phyloP scores from a whole-genome alignment of 2,113 vertebrate genomes.

The Cygnus buccinator region DNA sequence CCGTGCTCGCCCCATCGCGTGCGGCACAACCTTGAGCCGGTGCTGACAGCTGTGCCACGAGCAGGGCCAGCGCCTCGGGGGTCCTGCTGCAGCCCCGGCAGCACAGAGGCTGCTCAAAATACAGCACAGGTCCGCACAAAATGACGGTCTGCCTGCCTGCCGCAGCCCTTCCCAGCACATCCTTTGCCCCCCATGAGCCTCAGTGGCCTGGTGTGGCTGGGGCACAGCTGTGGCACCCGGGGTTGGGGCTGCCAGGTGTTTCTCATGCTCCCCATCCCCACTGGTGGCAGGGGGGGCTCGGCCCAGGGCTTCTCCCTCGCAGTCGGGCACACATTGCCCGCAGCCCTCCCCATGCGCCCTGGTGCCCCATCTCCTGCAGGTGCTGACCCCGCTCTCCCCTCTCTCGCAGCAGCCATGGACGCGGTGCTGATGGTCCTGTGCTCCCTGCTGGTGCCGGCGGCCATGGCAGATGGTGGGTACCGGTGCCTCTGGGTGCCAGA shows the following conservation, averaged over 20 bases:
- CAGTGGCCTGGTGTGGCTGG: rapidly evolving
- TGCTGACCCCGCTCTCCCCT: background rate
- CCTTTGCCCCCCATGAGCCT: rapidly evolving
- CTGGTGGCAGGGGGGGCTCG: no score
- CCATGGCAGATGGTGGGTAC: slow-evolving; percentile 83
- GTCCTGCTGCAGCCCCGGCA: background rate
- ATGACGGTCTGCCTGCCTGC: background rate
- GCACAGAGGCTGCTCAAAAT: background rate
- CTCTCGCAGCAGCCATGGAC: slow-evolving; percentile 89
- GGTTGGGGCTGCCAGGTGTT: rapidly evolving
- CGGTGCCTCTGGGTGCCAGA: rapidly evolving
- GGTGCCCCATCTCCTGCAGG: background rate
- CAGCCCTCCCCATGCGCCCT: rapidly evolving
- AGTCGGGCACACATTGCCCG: rapidly evolving
- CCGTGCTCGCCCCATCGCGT: background rate
- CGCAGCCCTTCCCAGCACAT: background rate
- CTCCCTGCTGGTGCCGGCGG: slow-evolving; percentile 83
- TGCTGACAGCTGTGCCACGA: background rate
- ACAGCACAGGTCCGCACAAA: background rate
- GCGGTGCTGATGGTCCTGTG: slow-evolving; percentile 85
- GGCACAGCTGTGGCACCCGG: background rate
- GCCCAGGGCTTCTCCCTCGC: no score
- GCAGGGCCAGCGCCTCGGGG: background rate
- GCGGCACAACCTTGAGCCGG: background rate
- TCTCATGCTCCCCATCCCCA: background rate